phyloP scores from a whole-genome alignment of 2,113 vertebrate genomes.

The Rhabdomys dilectus region DNA sequence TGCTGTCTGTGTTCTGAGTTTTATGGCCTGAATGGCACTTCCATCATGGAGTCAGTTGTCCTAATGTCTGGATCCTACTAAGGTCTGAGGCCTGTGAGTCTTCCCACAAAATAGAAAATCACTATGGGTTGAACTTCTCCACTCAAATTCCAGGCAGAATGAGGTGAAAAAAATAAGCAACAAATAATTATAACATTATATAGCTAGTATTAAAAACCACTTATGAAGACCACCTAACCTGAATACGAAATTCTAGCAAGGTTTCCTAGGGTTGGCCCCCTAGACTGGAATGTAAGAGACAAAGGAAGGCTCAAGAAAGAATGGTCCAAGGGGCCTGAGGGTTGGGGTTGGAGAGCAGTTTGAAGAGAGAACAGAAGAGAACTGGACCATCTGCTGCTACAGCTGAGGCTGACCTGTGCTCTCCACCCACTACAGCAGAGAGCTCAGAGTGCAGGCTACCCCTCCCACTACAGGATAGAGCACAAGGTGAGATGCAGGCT shows the following conservation, averaged over 20 bases:
- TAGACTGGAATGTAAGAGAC: not conserved
- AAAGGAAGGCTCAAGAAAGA: not conserved
- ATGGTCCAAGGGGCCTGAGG: no score
- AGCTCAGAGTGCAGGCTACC: not conserved
- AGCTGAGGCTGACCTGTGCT: not conserved
- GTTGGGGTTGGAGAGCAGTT: not conserved
- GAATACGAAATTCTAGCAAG: not conserved
- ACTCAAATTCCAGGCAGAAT: not conserved
- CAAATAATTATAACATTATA: not conserved
- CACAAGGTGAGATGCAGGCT: not conserved
- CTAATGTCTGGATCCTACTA: not conserved
- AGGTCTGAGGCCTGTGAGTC: not conserved
- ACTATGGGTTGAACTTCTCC: not conserved
- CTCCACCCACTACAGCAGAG: not conserved
- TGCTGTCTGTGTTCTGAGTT: not conserved
- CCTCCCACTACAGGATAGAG: not conserved
- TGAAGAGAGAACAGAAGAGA: not conserved
- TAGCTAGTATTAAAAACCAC: not conserved
- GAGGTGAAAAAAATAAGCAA: slow-evolving; percentile 5
- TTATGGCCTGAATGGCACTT: not conserved
- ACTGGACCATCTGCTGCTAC: not conserved
- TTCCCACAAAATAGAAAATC: slow-evolving; percentile 14
- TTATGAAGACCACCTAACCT: not conserved
- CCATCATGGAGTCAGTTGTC: not conserved
- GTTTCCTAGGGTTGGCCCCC: not conserved